Evolutionary conservation across 2,797 vertebrate genomes (phyloP), one percentile per base, ranked within the genome.

Genomic region (Catostomus latipinnis): DNA sequence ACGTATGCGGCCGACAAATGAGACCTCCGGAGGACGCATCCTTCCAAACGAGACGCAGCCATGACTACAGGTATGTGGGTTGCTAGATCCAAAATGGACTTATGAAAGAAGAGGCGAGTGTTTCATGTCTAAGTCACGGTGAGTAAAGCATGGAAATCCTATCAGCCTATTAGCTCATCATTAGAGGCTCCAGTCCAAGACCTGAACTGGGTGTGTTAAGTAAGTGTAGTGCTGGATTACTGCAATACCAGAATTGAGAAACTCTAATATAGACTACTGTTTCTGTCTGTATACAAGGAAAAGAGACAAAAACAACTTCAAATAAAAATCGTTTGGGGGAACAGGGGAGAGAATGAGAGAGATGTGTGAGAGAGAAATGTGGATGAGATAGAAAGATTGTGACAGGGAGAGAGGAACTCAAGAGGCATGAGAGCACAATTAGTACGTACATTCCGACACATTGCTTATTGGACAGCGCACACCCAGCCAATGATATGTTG

Each of bases 401-500:
- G 49, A 61, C 3, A 56, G 22, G 5, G 1, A 67, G 53, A 53
- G 43, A 11, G 52, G 69, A 14, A 6, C 12, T 8, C 45, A 34
- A 48, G 16, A 49, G 70, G 14, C 34, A 70, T n/a, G 22, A 45
- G n/a, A 4, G 6, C 18, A 34, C 34, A 34, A 34, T 34, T 34
- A 34, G 14, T 10, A 69, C 70, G 76, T 70, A 63, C 67, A 71
- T 76, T 60, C 74, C 65, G 67, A 78, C 56, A 22, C 62, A 54
- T 72, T 10, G 54, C 66, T 67, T 71, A 78, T 80, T 63, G 83
- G 82, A 87, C 81, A 62, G 68, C 49, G 18, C 61, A 58, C 80
- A 83, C 76, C 71, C 80, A 16, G 80, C 78, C 86, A 76, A 34
- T 82, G 84, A 82, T 83, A 85, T 80, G 84, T 91, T 93, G 93